phyloP scores from a whole-genome alignment of 2,113 vertebrate species.

The Edolisoma coerulescens region DNA sequence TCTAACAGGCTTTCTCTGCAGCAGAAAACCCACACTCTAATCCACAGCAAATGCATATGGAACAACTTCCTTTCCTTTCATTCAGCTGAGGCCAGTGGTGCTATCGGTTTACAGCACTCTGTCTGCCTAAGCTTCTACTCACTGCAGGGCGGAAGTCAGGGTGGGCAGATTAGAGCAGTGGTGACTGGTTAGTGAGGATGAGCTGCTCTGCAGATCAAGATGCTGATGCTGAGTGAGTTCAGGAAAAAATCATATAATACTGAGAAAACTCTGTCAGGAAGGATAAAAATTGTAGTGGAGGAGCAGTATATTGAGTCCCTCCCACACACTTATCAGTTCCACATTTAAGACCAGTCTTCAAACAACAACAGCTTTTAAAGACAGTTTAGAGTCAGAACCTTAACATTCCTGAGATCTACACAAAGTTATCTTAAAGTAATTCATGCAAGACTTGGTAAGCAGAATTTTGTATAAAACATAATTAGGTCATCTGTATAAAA shows the following conservation, averaged over 20 bases:
- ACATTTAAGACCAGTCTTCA: conserved; percentile 62
- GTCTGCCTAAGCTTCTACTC: conserved; percentile 62
- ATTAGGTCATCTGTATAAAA: background rate
- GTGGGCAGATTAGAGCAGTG: conserved; percentile 61
- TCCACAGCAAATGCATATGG: conserved; percentile 70
- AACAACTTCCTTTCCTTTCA: conserved; percentile 69
- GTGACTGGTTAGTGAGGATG: conserved; percentile 32
- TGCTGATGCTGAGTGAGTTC: conserved; percentile 38
- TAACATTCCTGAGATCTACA: background rate
- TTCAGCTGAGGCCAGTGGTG: conserved; percentile 45
- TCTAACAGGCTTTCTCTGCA: conserved; percentile 67
- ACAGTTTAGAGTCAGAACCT: background rate
- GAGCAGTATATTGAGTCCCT: conserved; percentile 70
- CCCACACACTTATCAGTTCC: conserved; percentile 76
- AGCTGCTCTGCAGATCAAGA: conserved; percentile 38
- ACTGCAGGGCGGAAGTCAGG: conserved; percentile 72
- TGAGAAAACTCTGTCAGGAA: conserved; percentile 67
- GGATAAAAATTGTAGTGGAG: conserved; percentile 70
- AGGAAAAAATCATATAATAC: conserved; percentile 46
- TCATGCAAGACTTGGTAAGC: background rate
- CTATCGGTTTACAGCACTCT: conserved; percentile 62
- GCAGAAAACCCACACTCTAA: conserved; percentile 69
- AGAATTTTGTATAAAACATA: background rate
- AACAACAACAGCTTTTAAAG: conserved; percentile 12
- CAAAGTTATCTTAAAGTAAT: background rate